Base-by-base conservation (phyloP, 2,797 vertebrate genomes). In the Apogon hyalosoma region DNA sequence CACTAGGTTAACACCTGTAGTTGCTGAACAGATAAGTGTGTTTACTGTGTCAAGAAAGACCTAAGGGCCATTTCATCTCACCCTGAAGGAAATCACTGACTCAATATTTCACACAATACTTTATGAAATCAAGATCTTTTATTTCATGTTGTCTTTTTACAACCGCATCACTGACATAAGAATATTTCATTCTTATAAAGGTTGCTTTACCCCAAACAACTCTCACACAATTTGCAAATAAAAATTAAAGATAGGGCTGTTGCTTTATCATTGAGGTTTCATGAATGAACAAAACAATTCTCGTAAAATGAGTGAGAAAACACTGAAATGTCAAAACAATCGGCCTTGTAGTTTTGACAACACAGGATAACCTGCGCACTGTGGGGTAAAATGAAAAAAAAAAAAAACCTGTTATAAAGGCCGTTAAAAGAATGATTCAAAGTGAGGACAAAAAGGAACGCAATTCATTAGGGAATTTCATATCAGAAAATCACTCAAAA, bases 61-160 rank as follows among this genome's bases (percentile, higher is more conserved):
- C n/a, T 31, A 6, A 24, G 18, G n/a, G 61, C 63, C 0, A 9
- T 14, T 14, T 40, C 8, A 50, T 4, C 13, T 11, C 45, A 63
- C 15, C 38, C 8, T 8, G 13, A 53, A 68, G 36, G 33, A 62
- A 65, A 57, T 63, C 9, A 18, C 9, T 6, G 9, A 58, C 46
- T 12, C 4, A 64, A 48, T 11, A 79, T 71, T 65, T 73, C 18
- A 84, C 55, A 87, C 69, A 85, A 63, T 16, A 61, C 79, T 63
- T 82, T 63, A 87, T 89, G 74, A 91, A 90, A 88, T 85, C 85
- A 77, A 67, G 64, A 77, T 63, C 42, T 76, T 86, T 88, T 82
- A 88, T 91, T 89, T 81, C 69, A 63, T 68, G 63, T 87, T 86
- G 80, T 69, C 68, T 88, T 92, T 91, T 81, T 91, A 92, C 89